These are phyloP conservation scores for Cephalophus harveyi DNA, from an alignment of 2,113 vertebrate species.

Conservation along the genomic window DNA sequence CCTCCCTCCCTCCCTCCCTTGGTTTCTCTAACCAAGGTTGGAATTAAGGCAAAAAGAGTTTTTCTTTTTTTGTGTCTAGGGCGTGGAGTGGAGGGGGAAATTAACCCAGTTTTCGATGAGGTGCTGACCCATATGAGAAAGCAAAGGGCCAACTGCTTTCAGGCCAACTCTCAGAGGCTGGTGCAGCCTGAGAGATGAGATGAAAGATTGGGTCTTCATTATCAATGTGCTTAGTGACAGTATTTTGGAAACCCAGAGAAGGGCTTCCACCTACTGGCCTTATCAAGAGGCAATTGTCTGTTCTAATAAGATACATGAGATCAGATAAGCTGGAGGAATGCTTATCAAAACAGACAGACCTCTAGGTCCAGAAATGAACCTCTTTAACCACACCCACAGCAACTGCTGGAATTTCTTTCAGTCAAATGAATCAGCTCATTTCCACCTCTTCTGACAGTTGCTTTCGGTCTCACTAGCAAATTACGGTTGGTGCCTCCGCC, in stretches of 20 bases:
- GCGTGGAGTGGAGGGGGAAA: not conserved
- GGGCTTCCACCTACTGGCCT: not conserved
- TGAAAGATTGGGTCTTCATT: not conserved
- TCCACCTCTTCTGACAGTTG: constrained; percentile 20
- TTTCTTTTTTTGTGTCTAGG: not conserved
- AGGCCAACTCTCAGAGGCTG: not conserved
- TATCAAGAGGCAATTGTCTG: constrained; percentile 52
- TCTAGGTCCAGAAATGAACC: constrained; percentile 61
- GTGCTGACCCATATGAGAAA: not conserved
- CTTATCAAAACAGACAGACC: constrained; percentile 77
- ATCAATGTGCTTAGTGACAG: not conserved
- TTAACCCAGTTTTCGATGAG: not conserved
- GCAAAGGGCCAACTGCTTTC: not conserved
- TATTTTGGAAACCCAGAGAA: constrained; percentile 51
- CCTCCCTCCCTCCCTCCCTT: not conserved
- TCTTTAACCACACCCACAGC: not conserved
- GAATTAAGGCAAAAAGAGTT: constrained; percentile 4
- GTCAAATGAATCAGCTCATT: constrained; percentile 3
- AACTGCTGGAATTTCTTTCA: not conserved
- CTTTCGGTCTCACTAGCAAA: not conserved
- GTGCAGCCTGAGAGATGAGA: not conserved
- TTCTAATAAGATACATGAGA: constrained; percentile 69
- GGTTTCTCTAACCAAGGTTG: not conserved
- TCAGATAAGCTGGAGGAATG: constrained; percentile 29
- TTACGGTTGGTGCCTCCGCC: constrained; percentile 23